Evolutionary conservation across 1,140 invertebrate genomes (phyloP).

Genomic region (Sitophilus oryzae): DNA sequence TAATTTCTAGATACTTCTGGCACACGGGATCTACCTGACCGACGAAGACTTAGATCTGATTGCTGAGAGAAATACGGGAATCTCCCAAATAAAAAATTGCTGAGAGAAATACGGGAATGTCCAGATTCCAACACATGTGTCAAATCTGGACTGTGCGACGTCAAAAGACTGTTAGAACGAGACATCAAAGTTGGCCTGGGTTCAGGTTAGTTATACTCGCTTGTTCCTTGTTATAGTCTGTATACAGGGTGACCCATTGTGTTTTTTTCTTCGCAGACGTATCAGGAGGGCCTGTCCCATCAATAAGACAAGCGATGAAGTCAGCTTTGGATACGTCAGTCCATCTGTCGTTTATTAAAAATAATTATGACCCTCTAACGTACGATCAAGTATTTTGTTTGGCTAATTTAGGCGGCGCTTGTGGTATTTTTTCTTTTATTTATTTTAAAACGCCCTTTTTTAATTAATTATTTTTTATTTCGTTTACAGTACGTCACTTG

Average conservation of each 20-base stretch:
- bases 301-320: conserved; percentile 71
- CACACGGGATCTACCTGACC: conserved; percentile 72
- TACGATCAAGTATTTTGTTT: conserved; percentile 77
- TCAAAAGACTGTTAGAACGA: conserved; percentile 55
- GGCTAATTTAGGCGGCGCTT: conserved; percentile 79
- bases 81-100: conserved; percentile 81
- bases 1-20: conserved; percentile 61
- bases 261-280: conserved; percentile 73
- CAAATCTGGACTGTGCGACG: conserved; percentile 78
- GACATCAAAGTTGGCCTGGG: conserved; percentile 76
- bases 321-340: conserved; percentile 67
- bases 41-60: conserved; percentile 68
- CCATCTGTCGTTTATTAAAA: conserved; percentile 51
- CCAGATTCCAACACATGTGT: conserved; percentile 80
- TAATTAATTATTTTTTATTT: conserved; percentile 19
- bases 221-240: neutral
- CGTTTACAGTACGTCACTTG: conserved; percentile 63
- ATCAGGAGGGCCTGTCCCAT: conserved; percentile 69
- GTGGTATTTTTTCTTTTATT: conserved; percentile 49
- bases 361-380: conserved; percentile 53
- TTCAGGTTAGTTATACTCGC: conserved; percentile 58
- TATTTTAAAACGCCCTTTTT: neutral
- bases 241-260: neutral
- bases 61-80: conserved; percentile 52
- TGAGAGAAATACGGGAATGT: conserved; percentile 59